phyloP scores from a whole-genome alignment of 2,113 vertebrate genomes.

The Danionella cerebrum region DNA sequence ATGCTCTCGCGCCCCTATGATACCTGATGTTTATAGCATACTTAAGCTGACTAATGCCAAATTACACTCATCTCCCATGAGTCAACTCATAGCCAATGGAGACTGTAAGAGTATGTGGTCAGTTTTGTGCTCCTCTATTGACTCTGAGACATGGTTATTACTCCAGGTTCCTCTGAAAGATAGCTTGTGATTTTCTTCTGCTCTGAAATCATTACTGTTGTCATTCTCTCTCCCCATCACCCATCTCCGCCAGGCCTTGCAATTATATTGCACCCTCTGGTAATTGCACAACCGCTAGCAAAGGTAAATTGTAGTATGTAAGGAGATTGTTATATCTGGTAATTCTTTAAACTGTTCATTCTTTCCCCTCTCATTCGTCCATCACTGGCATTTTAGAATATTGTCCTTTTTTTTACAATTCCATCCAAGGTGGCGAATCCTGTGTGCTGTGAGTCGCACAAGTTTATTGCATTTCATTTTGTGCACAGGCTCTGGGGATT shows the following conservation, averaged over 20 bases:
- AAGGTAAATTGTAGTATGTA: constrained; percentile 14
- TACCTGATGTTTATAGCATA: no score
- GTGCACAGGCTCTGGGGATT: no score
- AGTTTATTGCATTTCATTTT: no score
- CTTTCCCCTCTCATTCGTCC: background rate
- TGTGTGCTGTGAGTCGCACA: background rate
- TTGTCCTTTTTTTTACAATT: background rate
- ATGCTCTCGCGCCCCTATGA: no score
- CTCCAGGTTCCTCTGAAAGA: background rate
- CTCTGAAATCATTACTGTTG: constrained; percentile 1
- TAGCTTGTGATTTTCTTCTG: background rate
- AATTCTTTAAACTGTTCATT: constrained; percentile 10
- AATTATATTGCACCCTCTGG: background rate
- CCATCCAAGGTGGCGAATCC: background rate
- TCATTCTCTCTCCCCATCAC: background rate
- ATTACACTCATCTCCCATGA: background rate
- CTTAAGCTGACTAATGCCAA: background rate
- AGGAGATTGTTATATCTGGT: constrained; percentile 21
- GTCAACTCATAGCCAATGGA: background rate
- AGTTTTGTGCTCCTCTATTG: background rate
- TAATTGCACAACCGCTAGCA: constrained; percentile 21
- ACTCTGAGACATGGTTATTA: background rate
- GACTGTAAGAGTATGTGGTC: background rate
- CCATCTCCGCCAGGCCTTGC: background rate
- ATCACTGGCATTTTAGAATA: background rate